Conservation (phyloP, 2,113 vertebrate species). For the Albula goreensis region DNA sequence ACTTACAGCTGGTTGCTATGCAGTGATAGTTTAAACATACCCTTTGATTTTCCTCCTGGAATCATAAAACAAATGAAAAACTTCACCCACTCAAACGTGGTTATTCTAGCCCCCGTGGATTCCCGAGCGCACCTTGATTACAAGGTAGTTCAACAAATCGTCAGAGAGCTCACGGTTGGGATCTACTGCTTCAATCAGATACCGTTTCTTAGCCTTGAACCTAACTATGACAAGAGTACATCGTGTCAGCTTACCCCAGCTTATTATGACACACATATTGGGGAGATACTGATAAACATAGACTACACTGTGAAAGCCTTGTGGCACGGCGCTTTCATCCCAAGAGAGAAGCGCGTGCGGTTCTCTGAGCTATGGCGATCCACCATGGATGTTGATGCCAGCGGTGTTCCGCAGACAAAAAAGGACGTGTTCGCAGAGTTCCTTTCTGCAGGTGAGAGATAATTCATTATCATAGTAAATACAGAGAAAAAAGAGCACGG, state of each 20-base stretch:
- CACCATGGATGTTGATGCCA: slow-evolving; percentile 58
- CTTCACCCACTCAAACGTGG: slow-evolving; percentile 44
- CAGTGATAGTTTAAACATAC: slow-evolving; percentile 52
- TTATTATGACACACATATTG: slow-evolving; percentile 65
- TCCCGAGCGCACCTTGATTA: slow-evolving; percentile 58
- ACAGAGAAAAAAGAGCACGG: neutral
- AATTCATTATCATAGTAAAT: neutral
- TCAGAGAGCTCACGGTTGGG: slow-evolving; percentile 66
- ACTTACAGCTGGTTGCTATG: slow-evolving; percentile 63
- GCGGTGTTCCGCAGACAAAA: slow-evolving; percentile 59
- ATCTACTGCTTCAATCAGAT: slow-evolving; percentile 74
- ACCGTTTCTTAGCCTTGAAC: slow-evolving; percentile 65
- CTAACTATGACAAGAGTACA: slow-evolving; percentile 67
- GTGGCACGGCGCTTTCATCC: slow-evolving; percentile 71
- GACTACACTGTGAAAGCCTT: slow-evolving; percentile 70
- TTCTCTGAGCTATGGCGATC: slow-evolving; percentile 72
- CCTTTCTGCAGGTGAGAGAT: slow-evolving; percentile 60
- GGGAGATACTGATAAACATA: slow-evolving; percentile 64
- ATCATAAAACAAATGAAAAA: slow-evolving; percentile 66
- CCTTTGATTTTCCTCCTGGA: slow-evolving; percentile 54
- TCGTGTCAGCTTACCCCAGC: slow-evolving; percentile 68
- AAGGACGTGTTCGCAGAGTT: slow-evolving; percentile 64
- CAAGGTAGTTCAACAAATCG: slow-evolving; percentile 70
- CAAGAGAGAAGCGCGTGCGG: slow-evolving; percentile 59
- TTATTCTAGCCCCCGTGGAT: slow-evolving; percentile 63